Base-by-base conservation (phyloP, 2,113 vertebrate species). In the Tautogolabrus adspersus region DNA sequence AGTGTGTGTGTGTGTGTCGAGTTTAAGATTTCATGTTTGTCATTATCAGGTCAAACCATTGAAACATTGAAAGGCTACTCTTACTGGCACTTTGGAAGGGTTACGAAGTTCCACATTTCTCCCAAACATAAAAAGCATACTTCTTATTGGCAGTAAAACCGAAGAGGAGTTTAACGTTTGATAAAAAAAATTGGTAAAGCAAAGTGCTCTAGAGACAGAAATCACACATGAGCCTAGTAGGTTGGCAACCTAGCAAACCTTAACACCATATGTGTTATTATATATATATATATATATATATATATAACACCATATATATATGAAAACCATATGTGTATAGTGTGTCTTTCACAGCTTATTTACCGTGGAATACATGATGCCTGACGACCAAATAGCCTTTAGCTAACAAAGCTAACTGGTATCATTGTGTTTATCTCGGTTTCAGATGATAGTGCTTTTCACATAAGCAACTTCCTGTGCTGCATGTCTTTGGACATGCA, bases 261-360 rank as follows among this genome's bases (percentile, higher is more conserved):
- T 4, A 49, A 60, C 18, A 23, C 10, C 13, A 58, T 10, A 72
- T 42, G 44, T 12, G n/a, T n/a, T n/a, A n/a, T n/a, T n/a, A n/a
- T n/a, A n/a, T n/a, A n/a, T n/a, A n/a, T n/a, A n/a, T n/a, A n/a
- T n/a, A n/a, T n/a, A n/a, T n/a, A n/a, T n/a, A n/a, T n/a, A n/a
- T n/a, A n/a, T n/a, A n/a, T n/a, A n/a, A n/a, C n/a, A n/a, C n/a
- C n/a, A n/a, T n/a, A n/a, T n/a, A n/a, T n/a, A n/a, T n/a, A n/a
- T n/a, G n/a, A n/a, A 5, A 65, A 19, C 19, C 8, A 38, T 21
- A 56, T 2, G 23, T 19, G 56, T 59, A 63, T 11, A 0, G 15
- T 56, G 21, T 44, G 3, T 40, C 34, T 47, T 21, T 18, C 8
- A 65, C 18, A 61, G 37, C 30, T 69, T 40, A 59, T 80, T 74